phyloP scores from a whole-genome alignment of 2,888 invertebrate species.

The Hemistola chrysoprasaria region DNA sequence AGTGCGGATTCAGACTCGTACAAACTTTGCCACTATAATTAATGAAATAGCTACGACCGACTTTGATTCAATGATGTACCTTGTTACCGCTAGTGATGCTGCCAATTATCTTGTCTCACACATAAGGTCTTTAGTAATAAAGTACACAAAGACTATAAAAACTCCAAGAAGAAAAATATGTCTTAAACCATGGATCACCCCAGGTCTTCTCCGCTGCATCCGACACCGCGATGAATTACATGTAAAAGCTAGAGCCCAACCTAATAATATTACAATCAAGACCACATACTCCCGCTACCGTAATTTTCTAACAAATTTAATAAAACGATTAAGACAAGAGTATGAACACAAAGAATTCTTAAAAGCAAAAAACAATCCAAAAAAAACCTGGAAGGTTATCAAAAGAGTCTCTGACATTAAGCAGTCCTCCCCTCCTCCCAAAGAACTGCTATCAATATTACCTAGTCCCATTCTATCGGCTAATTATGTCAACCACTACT shows the following conservation, averaged over 20 bases:
- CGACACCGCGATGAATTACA: slow-evolving; percentile 24
- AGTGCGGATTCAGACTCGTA: too few relatives aligned
- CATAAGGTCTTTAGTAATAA: background rate
- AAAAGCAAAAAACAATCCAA: slow-evolving; percentile 11
- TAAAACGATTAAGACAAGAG: slow-evolving; percentile 24
- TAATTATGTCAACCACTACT: slow-evolving; percentile 7
- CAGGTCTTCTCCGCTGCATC: slow-evolving; percentile 29
- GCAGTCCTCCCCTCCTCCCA: background rate
- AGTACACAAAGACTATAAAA: background rate
- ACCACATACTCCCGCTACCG: slow-evolving; percentile 27
- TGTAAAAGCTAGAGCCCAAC: background rate
- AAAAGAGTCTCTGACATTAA: slow-evolving; percentile 12
- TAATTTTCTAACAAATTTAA: slow-evolving; percentile 26
- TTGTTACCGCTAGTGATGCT: background rate
- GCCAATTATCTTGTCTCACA: background rate
- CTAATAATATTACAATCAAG: slow-evolving; percentile 10
- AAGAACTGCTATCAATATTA: slow-evolving; percentile 1
- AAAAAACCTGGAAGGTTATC: slow-evolving; percentile 19
- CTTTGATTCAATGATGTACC: too few relatives aligned
- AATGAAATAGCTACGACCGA: background rate
- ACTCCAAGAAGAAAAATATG: slow-evolving; percentile 9
- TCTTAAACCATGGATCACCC: slow-evolving; percentile 26
- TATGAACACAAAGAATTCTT: slow-evolving; percentile 18
- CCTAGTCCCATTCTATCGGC: background rate
- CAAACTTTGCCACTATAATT: background rate